Evolutionary conservation across 2,797 vertebrate genomes (phyloP).

Genomic region (Miichthys miiuy): DNA sequence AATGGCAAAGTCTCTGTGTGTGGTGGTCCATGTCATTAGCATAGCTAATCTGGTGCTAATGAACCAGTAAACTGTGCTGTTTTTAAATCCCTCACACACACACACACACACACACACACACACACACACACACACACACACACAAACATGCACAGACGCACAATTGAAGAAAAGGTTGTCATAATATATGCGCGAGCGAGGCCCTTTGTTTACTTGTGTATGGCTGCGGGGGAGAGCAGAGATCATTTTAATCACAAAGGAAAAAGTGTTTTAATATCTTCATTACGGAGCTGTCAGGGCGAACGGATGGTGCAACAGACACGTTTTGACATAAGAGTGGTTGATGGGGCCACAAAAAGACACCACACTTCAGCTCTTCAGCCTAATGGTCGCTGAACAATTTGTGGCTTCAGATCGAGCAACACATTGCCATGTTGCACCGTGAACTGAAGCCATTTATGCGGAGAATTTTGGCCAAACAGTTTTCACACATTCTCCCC

Average conservation of each 20-base stretch:
- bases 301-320: slow-evolving; percentile 55
- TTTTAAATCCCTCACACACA: slow-evolving; percentile 76
- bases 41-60: slow-evolving; percentile 87
- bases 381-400: slow-evolving; percentile 15
- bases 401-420: slow-evolving; percentile 29
- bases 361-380: slow-evolving; percentile 24
- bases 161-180: slow-evolving; percentile 75
- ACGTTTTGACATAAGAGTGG: slow-evolving; percentile 50
- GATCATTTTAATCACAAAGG: slow-evolving; percentile 83
- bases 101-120: slow-evolving; percentile 34
- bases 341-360: slow-evolving; percentile 37
- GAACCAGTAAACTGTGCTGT: slow-evolving; percentile 82
- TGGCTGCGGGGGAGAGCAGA: slow-evolving; percentile 77
- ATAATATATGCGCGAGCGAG: slow-evolving; percentile 78
- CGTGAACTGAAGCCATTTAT: slow-evolving; percentile 43
- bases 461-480: slow-evolving; percentile 30
- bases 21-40: slow-evolving; percentile 86
- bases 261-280: slow-evolving; percentile 80
- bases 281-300: slow-evolving; percentile 71
- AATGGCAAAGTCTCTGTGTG: slow-evolving; percentile 78
- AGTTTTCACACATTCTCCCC: slow-evolving; percentile 42
- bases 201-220: slow-evolving; percentile 80
- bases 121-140: slow-evolving; percentile 20
- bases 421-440: background rate
- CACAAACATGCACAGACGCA: slow-evolving; percentile 64